A percentile compares a stretch with the other conserved stretches of the same genome.
Evolutionary conservation across 2,888 invertebrate genomes (phyloP).

Genomic region (Aspidapion aeneum): DNA sequence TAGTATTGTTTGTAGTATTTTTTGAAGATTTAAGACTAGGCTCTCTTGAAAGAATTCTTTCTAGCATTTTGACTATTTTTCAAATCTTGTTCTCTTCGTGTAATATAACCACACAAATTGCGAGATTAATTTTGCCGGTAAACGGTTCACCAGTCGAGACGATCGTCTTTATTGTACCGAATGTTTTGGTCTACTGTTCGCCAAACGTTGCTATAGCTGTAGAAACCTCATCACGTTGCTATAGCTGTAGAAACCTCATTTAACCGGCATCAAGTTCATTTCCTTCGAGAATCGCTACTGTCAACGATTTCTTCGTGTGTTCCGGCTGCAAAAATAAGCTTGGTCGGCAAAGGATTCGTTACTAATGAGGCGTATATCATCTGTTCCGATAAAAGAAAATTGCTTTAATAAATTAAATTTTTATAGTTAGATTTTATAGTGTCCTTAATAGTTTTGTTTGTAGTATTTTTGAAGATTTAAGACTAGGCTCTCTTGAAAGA

Average conservation of each 20-base stretch:
- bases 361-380: slow-evolving; percentile 96
- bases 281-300: slow-evolving; percentile 98
- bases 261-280: slow-evolving; percentile 73
- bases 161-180: slow-evolving; percentile 99
- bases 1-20: no score
- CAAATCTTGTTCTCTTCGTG: no score
- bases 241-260: slow-evolving; percentile 91
- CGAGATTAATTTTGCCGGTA: slow-evolving; percentile 91
- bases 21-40: no score
- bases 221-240: slow-evolving; percentile 98
- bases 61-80: no score
- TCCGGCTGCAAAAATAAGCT: slow-evolving; percentile 89
- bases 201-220: slow-evolving; percentile 97
- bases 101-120: slow-evolving; percentile 97
- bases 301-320: slow-evolving; percentile 99
- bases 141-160: slow-evolving; percentile 96
- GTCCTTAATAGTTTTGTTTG: no score
- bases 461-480: no score
- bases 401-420: no score
- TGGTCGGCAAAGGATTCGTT: slow-evolving; percentile 98
- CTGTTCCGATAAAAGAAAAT: slow-evolving; percentile 96
- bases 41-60: no score
- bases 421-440: no score
- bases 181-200: slow-evolving; percentile 98
- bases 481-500: no score